A percentile compares a stretch with the other conserved stretches of the same genome.
phyloP scores from a whole-genome alignment of 2,113 vertebrate species.

The Anhinga anhinga region DNA sequence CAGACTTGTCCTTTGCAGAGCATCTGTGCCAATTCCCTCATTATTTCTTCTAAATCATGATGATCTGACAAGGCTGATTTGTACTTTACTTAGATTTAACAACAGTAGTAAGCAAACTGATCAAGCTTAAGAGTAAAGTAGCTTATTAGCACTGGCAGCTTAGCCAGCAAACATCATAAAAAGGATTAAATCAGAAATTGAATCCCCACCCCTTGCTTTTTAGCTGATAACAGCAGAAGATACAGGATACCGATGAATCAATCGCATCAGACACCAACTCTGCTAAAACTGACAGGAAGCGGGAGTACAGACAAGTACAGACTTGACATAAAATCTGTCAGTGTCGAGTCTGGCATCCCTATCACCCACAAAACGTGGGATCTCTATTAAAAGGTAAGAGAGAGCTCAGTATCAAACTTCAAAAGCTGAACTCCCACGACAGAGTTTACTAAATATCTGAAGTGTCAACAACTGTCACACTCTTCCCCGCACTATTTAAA shows the following conservation, averaged over 20 bases:
- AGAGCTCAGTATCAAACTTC: background rate
- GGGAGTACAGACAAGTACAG: background rate
- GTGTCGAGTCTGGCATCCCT: background rate
- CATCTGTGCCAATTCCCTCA: background rate
- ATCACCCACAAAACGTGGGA: accelerated
- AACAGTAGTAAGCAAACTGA: background rate
- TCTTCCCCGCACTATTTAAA: background rate
- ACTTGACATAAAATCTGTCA: background rate
- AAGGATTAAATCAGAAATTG: background rate
- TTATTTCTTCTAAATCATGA: background rate
- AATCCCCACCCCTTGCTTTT: background rate
- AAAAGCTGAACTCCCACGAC: too few relatives aligned
- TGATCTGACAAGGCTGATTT: background rate
- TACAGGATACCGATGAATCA: background rate
- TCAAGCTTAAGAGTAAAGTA: conserved; percentile 13
- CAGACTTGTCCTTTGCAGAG: background rate
- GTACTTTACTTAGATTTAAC: background rate
- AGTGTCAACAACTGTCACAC: background rate
- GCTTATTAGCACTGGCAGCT: background rate
- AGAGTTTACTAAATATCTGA: background rate
- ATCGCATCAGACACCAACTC: background rate
- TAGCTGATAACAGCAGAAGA: background rate
- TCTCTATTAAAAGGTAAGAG: background rate
- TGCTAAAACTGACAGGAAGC: background rate
- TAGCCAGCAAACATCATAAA: conserved; percentile 2